phyloP scores from a whole-genome alignment of 2,113 vertebrate species.

The Garra rufa region DNA sequence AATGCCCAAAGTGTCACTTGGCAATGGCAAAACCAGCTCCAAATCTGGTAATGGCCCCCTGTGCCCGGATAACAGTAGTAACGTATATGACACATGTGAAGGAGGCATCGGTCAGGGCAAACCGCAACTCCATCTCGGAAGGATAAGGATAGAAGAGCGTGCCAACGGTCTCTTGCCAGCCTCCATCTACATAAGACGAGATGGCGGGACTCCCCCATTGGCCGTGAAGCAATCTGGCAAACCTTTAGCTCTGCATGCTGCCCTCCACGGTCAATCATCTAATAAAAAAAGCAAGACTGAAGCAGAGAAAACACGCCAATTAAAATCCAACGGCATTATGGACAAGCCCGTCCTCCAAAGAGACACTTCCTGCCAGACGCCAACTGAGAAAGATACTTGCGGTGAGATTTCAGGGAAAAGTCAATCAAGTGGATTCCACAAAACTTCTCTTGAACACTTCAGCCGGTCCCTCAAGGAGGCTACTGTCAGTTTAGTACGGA shows the following conservation, averaged over 20 bases:
- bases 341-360: constrained; percentile 80
- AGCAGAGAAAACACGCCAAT: constrained; percentile 67
- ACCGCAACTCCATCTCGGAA: constrained; percentile 75
- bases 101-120: constrained; percentile 78
- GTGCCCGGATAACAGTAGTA: constrained; percentile 80
- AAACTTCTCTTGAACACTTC: constrained; percentile 87
- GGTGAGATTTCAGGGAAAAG: constrained; percentile 75
- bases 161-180: constrained; percentile 80
- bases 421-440: constrained; percentile 73
- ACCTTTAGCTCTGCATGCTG: constrained; percentile 82
- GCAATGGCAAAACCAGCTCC: constrained; percentile 80
- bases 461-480: constrained; percentile 92
- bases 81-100: constrained; percentile 65
- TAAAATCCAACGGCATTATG: constrained; percentile 83
- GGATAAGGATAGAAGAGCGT: constrained; percentile 78
- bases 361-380: constrained; percentile 83
- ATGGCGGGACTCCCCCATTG: constrained; percentile 63
- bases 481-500: constrained; percentile 87
- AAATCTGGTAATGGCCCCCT: constrained; percentile 82
- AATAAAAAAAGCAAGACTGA: constrained; percentile 83
- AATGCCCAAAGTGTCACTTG: constrained; percentile 86
- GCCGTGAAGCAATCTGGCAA: constrained; percentile 80
- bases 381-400: constrained; percentile 73
- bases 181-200: constrained; percentile 59
- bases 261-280: constrained; percentile 85